phyloP scores from a whole-genome alignment of 2,113 vertebrate species.

The Semicossyphus pulcher region DNA sequence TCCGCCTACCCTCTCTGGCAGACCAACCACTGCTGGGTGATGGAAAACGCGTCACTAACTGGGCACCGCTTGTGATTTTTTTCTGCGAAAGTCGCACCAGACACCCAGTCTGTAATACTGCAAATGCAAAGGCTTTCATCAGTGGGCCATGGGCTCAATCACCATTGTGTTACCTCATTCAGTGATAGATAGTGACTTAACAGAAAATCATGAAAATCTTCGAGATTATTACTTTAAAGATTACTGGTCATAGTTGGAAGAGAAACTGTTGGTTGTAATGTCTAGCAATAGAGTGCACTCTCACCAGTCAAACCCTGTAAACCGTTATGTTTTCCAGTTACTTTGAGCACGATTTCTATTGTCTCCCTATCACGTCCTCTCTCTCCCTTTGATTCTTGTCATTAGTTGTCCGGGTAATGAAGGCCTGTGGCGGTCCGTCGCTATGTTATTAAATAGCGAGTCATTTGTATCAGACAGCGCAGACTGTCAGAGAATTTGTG shows the following conservation, averaged over 20 bases:
- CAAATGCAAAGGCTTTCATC: too few relatives aligned
- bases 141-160: too few relatives aligned
- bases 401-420: constrained; percentile 76
- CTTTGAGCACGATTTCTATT: constrained; percentile 33
- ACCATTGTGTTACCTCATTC: too few relatives aligned
- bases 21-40: too few relatives aligned
- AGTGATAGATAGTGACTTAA: too few relatives aligned
- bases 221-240: background rate
- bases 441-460: constrained; percentile 75
- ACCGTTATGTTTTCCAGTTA: constrained; percentile 27
- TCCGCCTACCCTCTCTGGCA: too few relatives aligned
- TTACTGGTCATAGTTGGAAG: background rate
- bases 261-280: background rate
- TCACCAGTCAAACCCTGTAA: constrained; percentile 7
- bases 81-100: too few relatives aligned
- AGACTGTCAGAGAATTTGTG: constrained; percentile 53
- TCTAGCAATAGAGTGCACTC: background rate
- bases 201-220: too few relatives aligned
- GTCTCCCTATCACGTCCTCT: constrained; percentile 37
- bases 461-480: constrained; percentile 60
- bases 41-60: too few relatives aligned
- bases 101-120: too few relatives aligned
- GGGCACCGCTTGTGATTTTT: too few relatives aligned
- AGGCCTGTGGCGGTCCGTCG: constrained; percentile 43
- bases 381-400: constrained; percentile 57